Conservation (phyloP, 2,888 invertebrate species). For the Hetaerina titia region DNA sequence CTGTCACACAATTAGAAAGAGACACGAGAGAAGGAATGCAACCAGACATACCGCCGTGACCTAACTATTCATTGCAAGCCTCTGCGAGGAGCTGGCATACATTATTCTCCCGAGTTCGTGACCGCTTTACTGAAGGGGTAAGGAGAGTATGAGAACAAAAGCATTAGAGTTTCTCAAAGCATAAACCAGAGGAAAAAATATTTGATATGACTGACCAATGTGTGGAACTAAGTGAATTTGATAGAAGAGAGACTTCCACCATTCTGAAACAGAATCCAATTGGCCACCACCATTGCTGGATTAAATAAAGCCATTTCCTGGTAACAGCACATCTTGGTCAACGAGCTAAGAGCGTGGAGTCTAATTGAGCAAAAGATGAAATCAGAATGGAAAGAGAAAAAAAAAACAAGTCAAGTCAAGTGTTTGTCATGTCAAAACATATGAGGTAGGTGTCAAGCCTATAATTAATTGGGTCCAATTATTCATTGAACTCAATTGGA, state of each 20-base stretch:
- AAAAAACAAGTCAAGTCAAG: constrained; percentile 18
- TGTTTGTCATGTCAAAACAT: neutral
- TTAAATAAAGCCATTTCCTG: constrained; percentile 57
- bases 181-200: constrained; percentile 49
- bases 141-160: constrained; percentile 60
- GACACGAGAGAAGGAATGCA: constrained; percentile 68
- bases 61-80: constrained; percentile 70
- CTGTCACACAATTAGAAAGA: constrained; percentile 52
- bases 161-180: constrained; percentile 57
- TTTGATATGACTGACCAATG: constrained; percentile 57
- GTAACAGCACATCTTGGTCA: constrained; percentile 45
- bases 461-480: neutral
- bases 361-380: constrained; percentile 33
- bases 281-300: constrained; percentile 50
- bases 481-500: neutral
- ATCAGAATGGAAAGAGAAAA: constrained; percentile 34
- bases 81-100: constrained; percentile 72
- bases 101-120: constrained; percentile 86
- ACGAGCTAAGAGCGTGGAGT: constrained; percentile 57
- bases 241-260: constrained; percentile 64
- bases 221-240: constrained; percentile 38
- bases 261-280: constrained; percentile 50
- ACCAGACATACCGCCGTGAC: constrained; percentile 69
- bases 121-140: constrained; percentile 83
- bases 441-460: neutral